Conservation (phyloP, 2,888 invertebrate genomes). For the Melanchra persicariae region DNA sequence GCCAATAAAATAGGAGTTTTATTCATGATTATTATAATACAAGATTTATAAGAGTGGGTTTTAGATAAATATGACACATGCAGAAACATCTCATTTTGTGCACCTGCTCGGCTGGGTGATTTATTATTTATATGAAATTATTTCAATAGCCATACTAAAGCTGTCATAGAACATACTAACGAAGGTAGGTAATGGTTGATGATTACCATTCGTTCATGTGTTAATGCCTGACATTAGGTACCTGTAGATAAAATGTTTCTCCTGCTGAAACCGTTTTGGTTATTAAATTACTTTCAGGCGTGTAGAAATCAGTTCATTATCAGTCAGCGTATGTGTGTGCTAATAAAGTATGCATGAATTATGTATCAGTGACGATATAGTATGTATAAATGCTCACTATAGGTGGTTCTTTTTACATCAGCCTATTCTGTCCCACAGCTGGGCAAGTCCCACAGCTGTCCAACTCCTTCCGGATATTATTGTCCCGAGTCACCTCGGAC, state of each 20-base stretch:
- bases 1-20: neutral
- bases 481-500: too few species aligned
- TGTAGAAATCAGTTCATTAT: too few species aligned
- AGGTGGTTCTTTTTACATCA: too few species aligned
- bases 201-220: neutral
- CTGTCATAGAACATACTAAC: neutral
- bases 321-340: too few species aligned
- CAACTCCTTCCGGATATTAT: too few species aligned
- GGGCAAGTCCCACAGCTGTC: too few species aligned
- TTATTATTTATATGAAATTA: neutral
- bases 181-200: neutral
- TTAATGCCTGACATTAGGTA: neutral
- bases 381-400: neutral
- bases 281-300: neutral
- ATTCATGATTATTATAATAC: slow-evolving; percentile 40
- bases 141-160: slow-evolving; percentile 2
- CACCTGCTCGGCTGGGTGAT: slow-evolving; percentile 17
- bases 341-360: too few species aligned
- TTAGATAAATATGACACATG: slow-evolving; percentile 7
- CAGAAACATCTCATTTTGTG: slow-evolving; percentile 11
- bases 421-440: too few species aligned
- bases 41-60: slow-evolving; percentile 19
- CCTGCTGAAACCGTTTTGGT: neutral
- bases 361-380: neutral
- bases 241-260: neutral